Conservation (phyloP, 1,140 invertebrate species). For the Wiebesia pumilae region DNA sequence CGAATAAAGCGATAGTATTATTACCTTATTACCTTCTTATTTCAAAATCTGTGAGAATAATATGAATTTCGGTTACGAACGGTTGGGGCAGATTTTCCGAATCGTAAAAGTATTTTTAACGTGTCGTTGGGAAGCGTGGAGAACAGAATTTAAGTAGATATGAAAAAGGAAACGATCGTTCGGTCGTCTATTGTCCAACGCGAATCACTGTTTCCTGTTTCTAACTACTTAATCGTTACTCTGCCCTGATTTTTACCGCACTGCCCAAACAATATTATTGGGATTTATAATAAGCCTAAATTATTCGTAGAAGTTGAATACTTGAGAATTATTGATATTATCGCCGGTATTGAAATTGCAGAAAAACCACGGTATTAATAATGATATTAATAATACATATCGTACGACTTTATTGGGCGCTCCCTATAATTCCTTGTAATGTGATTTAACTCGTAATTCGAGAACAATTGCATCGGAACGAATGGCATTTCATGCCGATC, state of each 20-base stretch:
- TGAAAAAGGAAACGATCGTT: slow-evolving; percentile 18
- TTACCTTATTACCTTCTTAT: neutral
- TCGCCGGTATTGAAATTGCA: neutral
- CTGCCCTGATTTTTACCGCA: neutral
- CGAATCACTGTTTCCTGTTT: neutral
- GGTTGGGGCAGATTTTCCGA: neutral
- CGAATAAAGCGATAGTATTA: neutral
- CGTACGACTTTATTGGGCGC: neutral
- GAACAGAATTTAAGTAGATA: slow-evolving; percentile 21
- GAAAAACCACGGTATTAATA: too few relatives aligned
- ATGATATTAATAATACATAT: neutral
- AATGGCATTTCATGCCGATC: neutral
- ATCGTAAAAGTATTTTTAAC: neutral
- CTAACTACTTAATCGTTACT: neutral
- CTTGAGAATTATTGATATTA: neutral
- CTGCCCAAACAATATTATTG: neutral
- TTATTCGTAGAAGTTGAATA: neutral
- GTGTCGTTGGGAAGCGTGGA: neutral
- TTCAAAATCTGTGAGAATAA: neutral
- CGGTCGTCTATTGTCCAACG: neutral
- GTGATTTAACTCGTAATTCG: neutral
- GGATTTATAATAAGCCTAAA: neutral
- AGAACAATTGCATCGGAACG: neutral
- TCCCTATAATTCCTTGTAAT: neutral
- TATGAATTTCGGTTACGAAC: neutral